Percentiles rank a stretch among this genome's conserved stretches.
Conservation (phyloP, 2,797 vertebrate genomes). For the Clarias platycephalus region DNA sequence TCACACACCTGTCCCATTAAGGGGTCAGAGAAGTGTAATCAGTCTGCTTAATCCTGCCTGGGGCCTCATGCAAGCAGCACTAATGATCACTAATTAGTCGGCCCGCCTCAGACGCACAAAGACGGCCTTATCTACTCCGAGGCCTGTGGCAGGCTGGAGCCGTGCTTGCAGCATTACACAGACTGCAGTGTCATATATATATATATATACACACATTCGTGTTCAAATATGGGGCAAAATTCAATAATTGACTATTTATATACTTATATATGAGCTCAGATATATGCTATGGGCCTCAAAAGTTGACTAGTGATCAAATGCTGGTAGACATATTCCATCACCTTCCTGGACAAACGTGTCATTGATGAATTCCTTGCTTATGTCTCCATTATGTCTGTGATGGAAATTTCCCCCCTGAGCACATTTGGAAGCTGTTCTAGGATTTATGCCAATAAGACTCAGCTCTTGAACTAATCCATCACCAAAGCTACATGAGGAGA, state of each 20-base stretch:
- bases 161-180: conserved; percentile 17
- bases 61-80: conserved; percentile 58
- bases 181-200: conserved; percentile 27
- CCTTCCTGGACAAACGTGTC: conserved; percentile 9
- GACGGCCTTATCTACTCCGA: conserved; percentile 48
- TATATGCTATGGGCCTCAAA: not conserved
- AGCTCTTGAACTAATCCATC: conserved; percentile 50
- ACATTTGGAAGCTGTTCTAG: conserved; percentile 30
- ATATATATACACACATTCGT: not conserved
- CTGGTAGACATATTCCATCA: not conserved
- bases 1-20: conserved; percentile 61
- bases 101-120: conserved; percentile 57
- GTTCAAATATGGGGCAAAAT: conserved; percentile 14
- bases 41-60: conserved; percentile 62
- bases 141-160: conserved; percentile 32
- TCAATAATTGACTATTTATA: conserved; percentile 9
- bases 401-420: conserved; percentile 35
- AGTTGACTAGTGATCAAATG: not conserved
- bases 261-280: not conserved
- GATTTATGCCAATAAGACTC: conserved; percentile 36
- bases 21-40: conserved; percentile 63
- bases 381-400: conserved; percentile 33
- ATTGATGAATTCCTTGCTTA: conserved; percentile 26
- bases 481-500: conserved; percentile 48
- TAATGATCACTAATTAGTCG: conserved; percentile 66